phyloP scores from a whole-genome alignment of 2,113 vertebrate genomes.

The Apistogramma diplotaenia region DNA sequence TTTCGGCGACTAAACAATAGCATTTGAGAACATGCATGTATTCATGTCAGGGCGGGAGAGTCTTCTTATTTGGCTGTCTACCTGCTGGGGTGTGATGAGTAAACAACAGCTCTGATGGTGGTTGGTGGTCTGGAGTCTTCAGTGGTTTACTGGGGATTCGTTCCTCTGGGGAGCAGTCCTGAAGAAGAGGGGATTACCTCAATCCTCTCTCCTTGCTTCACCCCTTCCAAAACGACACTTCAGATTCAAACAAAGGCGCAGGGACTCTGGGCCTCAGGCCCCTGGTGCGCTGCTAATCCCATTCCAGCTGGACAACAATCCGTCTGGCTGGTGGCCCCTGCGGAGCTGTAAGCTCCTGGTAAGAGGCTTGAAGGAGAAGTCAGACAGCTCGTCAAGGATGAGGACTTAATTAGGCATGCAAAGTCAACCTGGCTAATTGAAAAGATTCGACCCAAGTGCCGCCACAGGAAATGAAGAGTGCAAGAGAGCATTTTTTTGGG shows the following conservation, averaged over 20 bases:
- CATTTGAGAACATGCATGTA: slow-evolving; percentile 8
- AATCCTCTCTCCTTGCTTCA: slow-evolving; percentile 67
- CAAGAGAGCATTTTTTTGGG: slow-evolving; percentile 24
- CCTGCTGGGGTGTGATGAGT: slow-evolving; percentile 54
- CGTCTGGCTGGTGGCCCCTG: slow-evolving; percentile 74
- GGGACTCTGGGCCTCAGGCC: slow-evolving; percentile 68
- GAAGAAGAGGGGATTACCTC: slow-evolving; percentile 75
- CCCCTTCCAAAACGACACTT: slow-evolving; percentile 73
- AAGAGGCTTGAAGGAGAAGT: slow-evolving; percentile 79
- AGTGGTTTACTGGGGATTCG: slow-evolving; percentile 43
- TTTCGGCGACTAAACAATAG: slow-evolving; percentile 19
- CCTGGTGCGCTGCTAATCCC: slow-evolving; percentile 69
- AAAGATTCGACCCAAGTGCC: slow-evolving; percentile 63
- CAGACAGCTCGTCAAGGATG: slow-evolving; percentile 78
- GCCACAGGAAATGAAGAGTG: slow-evolving; percentile 43
- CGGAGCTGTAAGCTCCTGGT: slow-evolving; percentile 65
- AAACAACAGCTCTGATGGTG: slow-evolving; percentile 37
- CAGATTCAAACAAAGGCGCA: slow-evolving; percentile 72
- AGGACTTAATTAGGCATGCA: slow-evolving; percentile 80
- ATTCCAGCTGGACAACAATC: slow-evolving; percentile 79
- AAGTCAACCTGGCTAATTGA: slow-evolving; percentile 81
- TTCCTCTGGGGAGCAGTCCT: slow-evolving; percentile 55
- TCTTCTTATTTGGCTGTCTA: slow-evolving; percentile 23
- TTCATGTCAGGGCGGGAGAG: neutral
- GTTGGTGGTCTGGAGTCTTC: slow-evolving; percentile 58